These are phyloP conservation scores for Taeniopygia guttata DNA, from an alignment of 2,797 vertebrate genomes.

Conservation along the genomic window DNA sequence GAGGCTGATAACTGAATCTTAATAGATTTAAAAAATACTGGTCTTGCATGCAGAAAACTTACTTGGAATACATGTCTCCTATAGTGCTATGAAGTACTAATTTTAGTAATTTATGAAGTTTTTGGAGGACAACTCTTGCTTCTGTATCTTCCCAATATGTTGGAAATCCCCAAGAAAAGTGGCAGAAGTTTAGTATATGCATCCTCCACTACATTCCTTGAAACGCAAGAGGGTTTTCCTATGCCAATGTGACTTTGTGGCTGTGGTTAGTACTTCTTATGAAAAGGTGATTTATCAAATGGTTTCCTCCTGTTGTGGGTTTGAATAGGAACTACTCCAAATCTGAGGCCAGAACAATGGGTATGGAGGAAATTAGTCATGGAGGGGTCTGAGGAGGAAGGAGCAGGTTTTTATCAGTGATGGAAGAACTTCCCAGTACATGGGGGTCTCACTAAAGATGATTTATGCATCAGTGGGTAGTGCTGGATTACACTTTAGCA, in stretches of 20 bases:
- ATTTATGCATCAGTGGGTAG: not conserved
- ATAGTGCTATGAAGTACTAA: not conserved
- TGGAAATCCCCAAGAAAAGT: not conserved
- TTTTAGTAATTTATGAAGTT: not conserved
- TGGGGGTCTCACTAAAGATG: not conserved
- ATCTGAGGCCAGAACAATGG: slow-evolving; percentile 58
- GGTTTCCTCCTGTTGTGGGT: slow-evolving; percentile 44
- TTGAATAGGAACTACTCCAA: slow-evolving; percentile 36
- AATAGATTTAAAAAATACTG: not conserved
- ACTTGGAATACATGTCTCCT: not conserved
- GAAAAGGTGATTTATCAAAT: slow-evolving; percentile 39
- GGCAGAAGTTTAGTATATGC: not conserved
- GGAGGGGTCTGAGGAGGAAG: slow-evolving; percentile 40
- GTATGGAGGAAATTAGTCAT: slow-evolving; percentile 55
- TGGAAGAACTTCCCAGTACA: slow-evolving; percentile 30
- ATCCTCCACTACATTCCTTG: not conserved
- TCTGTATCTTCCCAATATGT: not conserved
- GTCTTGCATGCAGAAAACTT: not conserved
- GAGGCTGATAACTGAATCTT: not conserved
- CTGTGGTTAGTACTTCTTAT: slow-evolving; percentile 2
- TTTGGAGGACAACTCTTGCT: not conserved
- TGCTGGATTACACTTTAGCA: not conserved
- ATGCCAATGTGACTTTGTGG: not conserved
- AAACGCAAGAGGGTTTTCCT: not conserved
- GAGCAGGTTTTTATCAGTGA: slow-evolving; percentile 29